Conservation (phyloP, 2,888 invertebrate species). For the Epinotia nisella region DNA sequence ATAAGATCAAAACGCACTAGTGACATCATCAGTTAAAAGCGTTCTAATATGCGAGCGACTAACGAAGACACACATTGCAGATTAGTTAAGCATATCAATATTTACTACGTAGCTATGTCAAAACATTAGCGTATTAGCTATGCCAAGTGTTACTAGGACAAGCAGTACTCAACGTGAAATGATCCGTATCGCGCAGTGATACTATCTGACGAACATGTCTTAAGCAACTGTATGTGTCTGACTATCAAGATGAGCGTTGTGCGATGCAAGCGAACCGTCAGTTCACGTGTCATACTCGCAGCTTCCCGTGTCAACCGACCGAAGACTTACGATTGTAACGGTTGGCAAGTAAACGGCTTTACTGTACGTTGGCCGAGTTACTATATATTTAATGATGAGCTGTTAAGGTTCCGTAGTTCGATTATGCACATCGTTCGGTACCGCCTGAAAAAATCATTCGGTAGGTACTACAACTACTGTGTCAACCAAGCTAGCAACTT, state of each 20-base stretch:
- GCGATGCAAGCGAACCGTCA: constrained; percentile 58
- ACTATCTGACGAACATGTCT: constrained; percentile 22
- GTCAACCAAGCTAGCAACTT: background rate
- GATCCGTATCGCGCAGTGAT: constrained; percentile 30
- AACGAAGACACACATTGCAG: background rate
- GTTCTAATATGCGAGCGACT: background rate
- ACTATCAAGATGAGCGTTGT: constrained; percentile 55
- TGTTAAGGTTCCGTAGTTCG: constrained; percentile 22
- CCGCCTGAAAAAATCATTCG: background rate
- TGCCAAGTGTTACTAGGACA: constrained; percentile 36
- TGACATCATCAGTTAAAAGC: background rate
- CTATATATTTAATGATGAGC: constrained; percentile 23
- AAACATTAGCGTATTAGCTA: constrained; percentile 26
- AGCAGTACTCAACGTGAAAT: constrained; percentile 22
- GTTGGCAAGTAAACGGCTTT: constrained; percentile 56
- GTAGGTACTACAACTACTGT: background rate
- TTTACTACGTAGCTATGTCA: constrained; percentile 29
- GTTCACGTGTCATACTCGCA: constrained; percentile 61
- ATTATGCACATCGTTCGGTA: constrained; percentile 10
- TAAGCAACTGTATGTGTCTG: constrained; percentile 61
- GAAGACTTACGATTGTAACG: constrained; percentile 61
- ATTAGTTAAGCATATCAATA: constrained; percentile 19
- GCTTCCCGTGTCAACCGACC: constrained; percentile 55
- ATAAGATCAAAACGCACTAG: background rate
- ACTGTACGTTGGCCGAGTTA: constrained; percentile 26